Evolutionary conservation across 2,888 invertebrate genomes (phyloP), one percentile per base, ranked within the genome.

Genomic region (Rhabditophanes sp.): DNA sequence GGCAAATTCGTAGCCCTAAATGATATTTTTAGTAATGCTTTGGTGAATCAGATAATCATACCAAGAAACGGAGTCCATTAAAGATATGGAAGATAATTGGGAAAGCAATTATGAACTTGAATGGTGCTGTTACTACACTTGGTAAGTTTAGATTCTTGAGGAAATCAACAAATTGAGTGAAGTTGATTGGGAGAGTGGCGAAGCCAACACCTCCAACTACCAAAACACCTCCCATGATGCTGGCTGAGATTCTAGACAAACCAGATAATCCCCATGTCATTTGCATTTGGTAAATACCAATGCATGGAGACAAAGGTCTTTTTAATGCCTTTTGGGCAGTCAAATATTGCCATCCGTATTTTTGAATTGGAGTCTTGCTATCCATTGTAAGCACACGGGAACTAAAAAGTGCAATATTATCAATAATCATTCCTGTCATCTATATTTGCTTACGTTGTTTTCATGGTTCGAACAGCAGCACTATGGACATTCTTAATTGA

Each of bases 41-140:
- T n/a, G n/a, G n/a, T n/a, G n/a, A n/a, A n/a, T n/a, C n/a, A n/a
- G n/a, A n/a, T n/a, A n/a, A n/a, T n/a, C n/a, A n/a, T 21, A 58
- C 53, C 20, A 65, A 30, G 45, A 60, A 59, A 8, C 65, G 53
- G 25, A 65, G 43, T 20, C 65, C 65, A 42, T 65, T 65, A 26
- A 66, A 41, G 11, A 54, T 42, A 42, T 65, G 61, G 62, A 54
- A 65, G 26, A 53, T 46, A 40, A 65, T 55, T 15, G 58, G 56
- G 43, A 53, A 64, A 14, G 62, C 56, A 33, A 65, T 48, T 31
- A 63, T 41, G 42, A 58, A 65, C 48, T 65, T 65, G 53, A 63
- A 46, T 27, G 48, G 39, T 22, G 48, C 48, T 24, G 53, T 54
- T 16, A 65, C 42, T 11, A 47, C 46, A 9, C 37, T 35, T 15